Evolutionary conservation across 2,113 vertebrate genomes (phyloP), one percentile per base, ranked within the genome.

Genomic region (Emydura subglobosa): DNA sequence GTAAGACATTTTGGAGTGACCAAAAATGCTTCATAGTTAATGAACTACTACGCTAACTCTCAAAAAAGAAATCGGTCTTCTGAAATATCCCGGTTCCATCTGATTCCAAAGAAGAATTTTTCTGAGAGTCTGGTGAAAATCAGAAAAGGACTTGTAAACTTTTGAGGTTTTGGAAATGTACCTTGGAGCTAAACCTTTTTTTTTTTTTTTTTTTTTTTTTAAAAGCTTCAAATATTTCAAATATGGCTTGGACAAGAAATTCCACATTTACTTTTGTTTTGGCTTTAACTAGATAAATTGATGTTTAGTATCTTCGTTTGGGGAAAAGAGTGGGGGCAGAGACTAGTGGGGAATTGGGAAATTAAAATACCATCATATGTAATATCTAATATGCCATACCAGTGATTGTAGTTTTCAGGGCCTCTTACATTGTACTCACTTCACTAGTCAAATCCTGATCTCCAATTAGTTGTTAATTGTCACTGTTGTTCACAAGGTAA

Each of bases 31-130:
- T 31, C 29, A 44, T 50, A 10, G 14, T 50, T 10, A 10, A 19
- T 47, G 14, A 50, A 31, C 16, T 10, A 25, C 44, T 78, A 13
- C 14, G 16, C 47, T 21, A 10, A 27, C 7, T 31, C 31, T 12
- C 74, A 14, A 3, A 31, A 80, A 1, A 49, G 34, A 49, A 2
- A 25, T 29, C 49, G 74, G 21, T 49, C 34, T 22, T 68, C n/a
- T 87, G 54, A 12, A 80, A 4, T 21, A 1, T 76, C 65, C 24
- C 74, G 5, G 82, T 47, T 13, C 39, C 84, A 59, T 2, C 24
- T 17, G 4, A 1, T 0, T 0, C 54, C 1, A 1, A 65, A 65
- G 44, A 16, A 79, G 31, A n/a, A 54, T 87, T n/a, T 42, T n/a
- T 55, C 74, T 1, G 0, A 13, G 29, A 5, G 80, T 68, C 53